Base-by-base conservation (phyloP, 2,113 vertebrate genomes). In the Myxocyprinus asiaticus region DNA sequence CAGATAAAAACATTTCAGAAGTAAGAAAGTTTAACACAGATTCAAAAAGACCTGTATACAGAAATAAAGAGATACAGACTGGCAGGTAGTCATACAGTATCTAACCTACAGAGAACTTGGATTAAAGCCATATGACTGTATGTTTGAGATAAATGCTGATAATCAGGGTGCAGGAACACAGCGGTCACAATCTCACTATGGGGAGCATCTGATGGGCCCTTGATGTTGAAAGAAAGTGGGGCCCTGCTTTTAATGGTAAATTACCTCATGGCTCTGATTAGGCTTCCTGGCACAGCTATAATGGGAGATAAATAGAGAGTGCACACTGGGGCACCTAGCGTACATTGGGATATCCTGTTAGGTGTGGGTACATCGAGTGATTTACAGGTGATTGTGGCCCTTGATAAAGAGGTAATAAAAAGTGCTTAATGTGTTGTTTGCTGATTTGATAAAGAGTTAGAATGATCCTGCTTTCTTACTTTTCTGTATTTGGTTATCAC, bases 1-100 rank as follows among this genome's bases (percentile, higher is more conserved):
- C 94, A 0, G 98, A 99, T 92, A 99, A 98, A 94, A 98, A 98
- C 88, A 99, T 99, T 93, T 98, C 96, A 11, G 97, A 98, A 95
- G 97, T 98, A 92, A 89, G 82, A 15, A 79, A 58, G 22, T 63
- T 80, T 77, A 76, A 63, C 6, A 22, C 61, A 61, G 79, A 66
- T 33, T 42, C 61, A 63, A 2, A 22, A 51, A 5, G 59, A 51
- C 5, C 43, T 69, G 7, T 6, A 44, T 42, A 56, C 4, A 11
- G 76, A 67, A 63, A 58, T 48, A 7, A 48, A 48, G 47, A 56
- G 9, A 56, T 12, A 58, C 22, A 33, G 22, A 33, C 22, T 33
- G 22, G 22, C 22, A 33, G 22, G 22, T 33, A 33, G 22, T 33
- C 22, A 33, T 33, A 33, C 22, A 33, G 22, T 33, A 33, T 33